Base-by-base conservation (phyloP, 2,797 vertebrate genomes). In the Chaetophractus vellerosus region DNA sequence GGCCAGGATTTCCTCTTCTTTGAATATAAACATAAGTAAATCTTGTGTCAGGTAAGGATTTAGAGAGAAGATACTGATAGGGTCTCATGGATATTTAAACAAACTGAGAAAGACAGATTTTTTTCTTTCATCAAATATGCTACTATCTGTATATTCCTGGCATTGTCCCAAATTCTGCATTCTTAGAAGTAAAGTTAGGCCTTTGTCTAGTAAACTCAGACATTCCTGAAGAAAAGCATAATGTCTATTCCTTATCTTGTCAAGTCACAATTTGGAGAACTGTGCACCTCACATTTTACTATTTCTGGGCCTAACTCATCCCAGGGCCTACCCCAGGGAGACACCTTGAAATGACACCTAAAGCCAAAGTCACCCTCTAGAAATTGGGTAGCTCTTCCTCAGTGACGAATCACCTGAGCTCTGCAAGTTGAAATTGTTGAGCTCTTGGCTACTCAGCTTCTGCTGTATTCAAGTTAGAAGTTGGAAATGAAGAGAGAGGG, bases 161-260 rank as follows among this genome's bases (percentile, higher is more conserved):
- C 33, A 74, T 6, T 45, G 19, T 0, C 66, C 61, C 63, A 81
- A 87, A 38, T 76, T 82, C 28, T 71, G 24, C 18, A 64, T 18
- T 57, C 57, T 76, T 55, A 55, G 33, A 92, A 92, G 12, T 48
- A 86, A 66, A 87, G 74, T 78, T 50, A 74, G 50, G 18, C 52
- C 45, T 94, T 94, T 80, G 74, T 88, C 78, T 97, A 82, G 59
- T 74, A 86, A 96, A 84, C 10, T 57, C 26, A 94, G 68, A 78
- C 38, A 75, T 88, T 86, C 48, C 48, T 79, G 12, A 75, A 93
- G 80, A 82, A 57, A 93, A 64, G 11, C 31, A 90, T 69, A 64
- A 55, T 61, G 87, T 72, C 48, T 83, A 18, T 26, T 87, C 85
- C 55, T 59, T n/a, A 33, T 63, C 41, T 78, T 64, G 48, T 72